Evolutionary conservation across 2,113 vertebrate genomes (phyloP).

Genomic region (Pimephales promelas): DNA sequence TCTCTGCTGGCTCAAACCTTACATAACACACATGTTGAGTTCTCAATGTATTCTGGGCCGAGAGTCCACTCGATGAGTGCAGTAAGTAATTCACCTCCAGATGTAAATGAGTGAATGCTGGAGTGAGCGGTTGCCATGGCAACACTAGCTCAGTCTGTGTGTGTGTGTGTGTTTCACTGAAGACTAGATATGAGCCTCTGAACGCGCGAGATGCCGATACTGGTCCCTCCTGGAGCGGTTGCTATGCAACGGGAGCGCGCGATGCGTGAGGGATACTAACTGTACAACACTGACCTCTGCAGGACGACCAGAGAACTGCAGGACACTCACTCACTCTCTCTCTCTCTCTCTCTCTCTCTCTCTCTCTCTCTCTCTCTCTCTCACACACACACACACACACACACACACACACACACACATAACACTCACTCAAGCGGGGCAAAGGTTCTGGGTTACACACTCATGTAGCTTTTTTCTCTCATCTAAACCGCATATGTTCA

Average conservation of each 20-base stretch:
- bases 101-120: constrained; percentile 10
- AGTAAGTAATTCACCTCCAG: constrained; percentile 2
- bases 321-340: background rate
- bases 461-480: too few species aligned
- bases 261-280: background rate
- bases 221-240: background rate
- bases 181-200: background rate
- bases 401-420: too few species aligned
- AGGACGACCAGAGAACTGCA: background rate
- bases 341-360: too few species aligned
- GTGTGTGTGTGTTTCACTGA: background rate
- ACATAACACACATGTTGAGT: background rate
- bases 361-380: too few species aligned
- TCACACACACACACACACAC: too few species aligned
- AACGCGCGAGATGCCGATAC: background rate
- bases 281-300: background rate
- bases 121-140: background rate
- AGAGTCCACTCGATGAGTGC: background rate
- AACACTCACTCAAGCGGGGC: too few species aligned
- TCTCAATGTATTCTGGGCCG: background rate
- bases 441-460: too few species aligned
- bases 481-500: too few species aligned
- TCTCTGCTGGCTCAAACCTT: background rate
- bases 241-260: background rate
- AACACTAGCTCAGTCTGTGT: background rate